phyloP scores from a whole-genome alignment of 2,113 vertebrate species.

The Oreotrochilus melanogaster region DNA sequence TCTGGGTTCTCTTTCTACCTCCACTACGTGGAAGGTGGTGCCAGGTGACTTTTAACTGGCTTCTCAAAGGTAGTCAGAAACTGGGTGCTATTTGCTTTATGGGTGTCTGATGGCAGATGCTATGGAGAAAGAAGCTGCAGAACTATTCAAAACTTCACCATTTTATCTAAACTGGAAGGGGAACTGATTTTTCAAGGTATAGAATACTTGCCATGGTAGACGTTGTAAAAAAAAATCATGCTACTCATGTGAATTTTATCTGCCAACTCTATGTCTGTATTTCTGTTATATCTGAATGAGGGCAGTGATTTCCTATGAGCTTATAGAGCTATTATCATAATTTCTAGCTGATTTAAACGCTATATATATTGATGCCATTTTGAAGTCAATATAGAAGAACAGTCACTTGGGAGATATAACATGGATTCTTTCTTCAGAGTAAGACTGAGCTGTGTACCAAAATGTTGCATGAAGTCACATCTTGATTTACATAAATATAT shows the following conservation, averaged over 20 bases:
- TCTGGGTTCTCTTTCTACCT: background rate
- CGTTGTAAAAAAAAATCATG: background rate
- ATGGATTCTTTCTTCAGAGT: background rate
- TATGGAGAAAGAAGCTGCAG: background rate
- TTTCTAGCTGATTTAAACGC: background rate
- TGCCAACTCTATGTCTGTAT: background rate
- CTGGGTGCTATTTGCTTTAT: background rate
- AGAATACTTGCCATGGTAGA: background rate
- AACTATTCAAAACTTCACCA: background rate
- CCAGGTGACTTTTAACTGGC: background rate
- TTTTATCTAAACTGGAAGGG: background rate
- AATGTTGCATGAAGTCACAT: background rate
- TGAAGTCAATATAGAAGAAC: background rate
- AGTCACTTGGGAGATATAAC: background rate
- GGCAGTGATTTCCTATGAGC: background rate
- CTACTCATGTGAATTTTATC: background rate
- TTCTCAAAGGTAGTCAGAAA: background rate
- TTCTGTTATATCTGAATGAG: background rate
- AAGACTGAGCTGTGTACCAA: background rate
- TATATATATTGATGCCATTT: background rate
- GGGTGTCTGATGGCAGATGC: background rate
- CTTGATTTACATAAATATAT: background rate
- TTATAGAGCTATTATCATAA: fast-evolving
- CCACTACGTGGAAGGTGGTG: background rate
- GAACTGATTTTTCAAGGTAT: background rate